Conservation (phyloP, 2,797 vertebrate species). For the Lemur catta region DNA sequence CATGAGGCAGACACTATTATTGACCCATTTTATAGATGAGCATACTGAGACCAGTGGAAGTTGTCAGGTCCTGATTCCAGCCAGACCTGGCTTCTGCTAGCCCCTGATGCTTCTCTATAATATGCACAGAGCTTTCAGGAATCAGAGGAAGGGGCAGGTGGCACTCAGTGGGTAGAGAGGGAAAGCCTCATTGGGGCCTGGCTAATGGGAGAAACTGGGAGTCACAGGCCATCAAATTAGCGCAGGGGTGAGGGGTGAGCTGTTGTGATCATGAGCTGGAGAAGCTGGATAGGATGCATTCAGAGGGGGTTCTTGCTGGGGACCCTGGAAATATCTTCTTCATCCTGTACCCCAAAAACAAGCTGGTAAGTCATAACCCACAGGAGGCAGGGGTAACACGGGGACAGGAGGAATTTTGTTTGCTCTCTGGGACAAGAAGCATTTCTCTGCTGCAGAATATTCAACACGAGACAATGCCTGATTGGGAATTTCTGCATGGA, state of each 20-base stretch:
- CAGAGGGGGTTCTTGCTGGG: neutral
- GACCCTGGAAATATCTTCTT: neutral
- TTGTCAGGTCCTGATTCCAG: neutral
- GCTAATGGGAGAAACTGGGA: neutral
- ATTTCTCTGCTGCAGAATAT: neutral
- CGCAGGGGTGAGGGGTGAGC: neutral
- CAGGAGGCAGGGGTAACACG: neutral
- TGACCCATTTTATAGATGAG: neutral
- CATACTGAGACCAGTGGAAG: neutral
- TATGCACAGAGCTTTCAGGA: neutral
- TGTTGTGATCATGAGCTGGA: neutral
- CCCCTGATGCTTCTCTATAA: neutral
- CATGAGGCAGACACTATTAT: neutral
- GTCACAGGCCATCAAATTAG: neutral
- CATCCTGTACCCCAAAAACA: too few species aligned
- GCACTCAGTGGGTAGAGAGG: neutral
- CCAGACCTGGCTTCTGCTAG: neutral
- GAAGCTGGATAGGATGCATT: too few species aligned
- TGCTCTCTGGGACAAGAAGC: neutral
- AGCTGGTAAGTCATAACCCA: neutral
- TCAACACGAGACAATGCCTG: neutral
- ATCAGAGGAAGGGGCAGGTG: neutral
- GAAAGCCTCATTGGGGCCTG: neutral
- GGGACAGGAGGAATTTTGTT: neutral
- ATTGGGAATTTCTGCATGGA: neutral